A percentile compares a stretch with the other conserved stretches of the same genome.
phyloP scores from a whole-genome alignment of 2,888 invertebrate genomes.

The Drosophila colorata region DNA sequence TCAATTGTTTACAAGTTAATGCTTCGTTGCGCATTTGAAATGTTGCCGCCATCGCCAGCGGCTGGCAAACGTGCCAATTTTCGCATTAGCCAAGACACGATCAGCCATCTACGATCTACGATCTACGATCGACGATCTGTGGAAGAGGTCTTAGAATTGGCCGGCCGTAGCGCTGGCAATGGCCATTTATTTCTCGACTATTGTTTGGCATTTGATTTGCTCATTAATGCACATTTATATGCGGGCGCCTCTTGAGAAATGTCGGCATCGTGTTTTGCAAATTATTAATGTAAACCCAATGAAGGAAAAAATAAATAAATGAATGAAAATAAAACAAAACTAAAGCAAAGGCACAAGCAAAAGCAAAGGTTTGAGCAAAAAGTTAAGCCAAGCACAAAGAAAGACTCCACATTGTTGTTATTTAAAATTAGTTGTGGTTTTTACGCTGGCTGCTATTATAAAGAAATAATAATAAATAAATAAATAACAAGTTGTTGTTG shows the following conservation, averaged over 20 bases:
- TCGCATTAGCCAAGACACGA: slow-evolving; percentile 46
- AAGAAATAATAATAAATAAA: slow-evolving; percentile 34
- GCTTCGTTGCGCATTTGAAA: slow-evolving; percentile 58
- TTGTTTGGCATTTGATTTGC: slow-evolving; percentile 58
- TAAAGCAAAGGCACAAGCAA: slow-evolving; percentile 16
- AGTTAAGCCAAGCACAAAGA: slow-evolving; percentile 25
- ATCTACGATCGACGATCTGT: slow-evolving; percentile 6
- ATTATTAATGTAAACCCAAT: slow-evolving; percentile 45
- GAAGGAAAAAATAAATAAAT: slow-evolving; percentile 1
- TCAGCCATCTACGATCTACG: slow-evolving; percentile 21
- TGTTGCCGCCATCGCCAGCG: slow-evolving; percentile 32
- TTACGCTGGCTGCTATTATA: slow-evolving; percentile 43
- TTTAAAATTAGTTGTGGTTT: slow-evolving; percentile 69
- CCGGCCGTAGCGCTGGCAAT: slow-evolving; percentile 21
- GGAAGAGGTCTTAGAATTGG: slow-evolving; percentile 42
- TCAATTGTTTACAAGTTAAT: slow-evolving; percentile 66
- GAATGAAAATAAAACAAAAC: slow-evolving; percentile 13
- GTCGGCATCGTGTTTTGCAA: slow-evolving; percentile 52
- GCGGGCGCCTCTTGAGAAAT: slow-evolving; percentile 63
- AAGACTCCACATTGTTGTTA: slow-evolving; percentile 54
- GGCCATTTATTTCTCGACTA: slow-evolving; percentile 23
- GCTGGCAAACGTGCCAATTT: slow-evolving; percentile 54
- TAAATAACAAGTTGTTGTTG: slow-evolving; percentile 45
- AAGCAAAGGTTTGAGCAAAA: slow-evolving; percentile 7
- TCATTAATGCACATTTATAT: slow-evolving; percentile 62